Evolutionary conservation across 2,888 invertebrate species (phyloP).

Genomic region (Tenthredo mesomela): DNA sequence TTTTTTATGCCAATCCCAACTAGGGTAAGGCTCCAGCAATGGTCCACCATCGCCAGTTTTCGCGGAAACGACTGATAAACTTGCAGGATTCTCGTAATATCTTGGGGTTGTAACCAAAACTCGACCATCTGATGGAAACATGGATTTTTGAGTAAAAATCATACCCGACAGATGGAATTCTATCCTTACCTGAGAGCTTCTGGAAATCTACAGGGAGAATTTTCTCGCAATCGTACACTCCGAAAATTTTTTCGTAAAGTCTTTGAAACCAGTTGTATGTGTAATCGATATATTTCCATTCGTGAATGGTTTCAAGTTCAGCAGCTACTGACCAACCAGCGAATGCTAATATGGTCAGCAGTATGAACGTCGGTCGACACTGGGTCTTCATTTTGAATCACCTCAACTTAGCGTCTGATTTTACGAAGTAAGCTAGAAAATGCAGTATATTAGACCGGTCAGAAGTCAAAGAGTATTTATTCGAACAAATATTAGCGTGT

Average conservation of each 20-base stretch:
- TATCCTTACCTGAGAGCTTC: not conserved
- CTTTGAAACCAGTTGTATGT: no score
- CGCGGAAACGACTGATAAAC: conserved; percentile 66
- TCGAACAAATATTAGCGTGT: not conserved
- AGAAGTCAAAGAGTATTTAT: not conserved
- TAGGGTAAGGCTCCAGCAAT: conserved; percentile 82
- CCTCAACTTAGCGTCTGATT: not conserved
- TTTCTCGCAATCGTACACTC: not conserved
- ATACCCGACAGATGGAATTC: not conserved
- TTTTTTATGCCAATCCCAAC: conserved; percentile 81
- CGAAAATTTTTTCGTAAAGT: no score
- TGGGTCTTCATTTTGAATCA: not conserved
- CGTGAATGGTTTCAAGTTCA: conserved; percentile 10
- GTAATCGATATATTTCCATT: conserved; percentile 25
- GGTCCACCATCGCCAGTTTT: conserved; percentile 72
- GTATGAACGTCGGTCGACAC: not conserved
- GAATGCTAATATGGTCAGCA: not conserved
- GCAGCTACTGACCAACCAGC: not conserved
- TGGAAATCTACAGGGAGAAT: not conserved
- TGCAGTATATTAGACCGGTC: not conserved
- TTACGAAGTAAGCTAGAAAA: not conserved
- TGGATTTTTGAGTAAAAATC: not conserved
- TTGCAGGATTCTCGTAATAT: conserved; percentile 83
- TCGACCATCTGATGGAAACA: not conserved
- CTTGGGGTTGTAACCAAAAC: conserved; percentile 80